A percentile compares a stretch with the other conserved stretches of the same genome.
These are phyloP conservation scores for Xerus rutilus DNA, from an alignment of 2,797 vertebrate genomes.

Conservation along the genomic window DNA sequence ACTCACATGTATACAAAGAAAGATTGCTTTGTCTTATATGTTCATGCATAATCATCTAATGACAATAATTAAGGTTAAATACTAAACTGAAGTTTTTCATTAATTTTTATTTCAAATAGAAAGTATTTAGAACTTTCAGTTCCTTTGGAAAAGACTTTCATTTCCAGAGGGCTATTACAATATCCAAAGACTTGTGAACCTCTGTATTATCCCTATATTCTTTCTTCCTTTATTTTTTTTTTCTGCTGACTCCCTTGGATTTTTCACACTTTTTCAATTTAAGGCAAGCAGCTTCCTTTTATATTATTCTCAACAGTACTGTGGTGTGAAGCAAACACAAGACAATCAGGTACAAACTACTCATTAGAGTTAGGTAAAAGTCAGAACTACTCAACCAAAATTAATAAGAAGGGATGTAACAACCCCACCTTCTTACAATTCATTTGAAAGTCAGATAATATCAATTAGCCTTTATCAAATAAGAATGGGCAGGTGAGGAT, in stretches of 20 bases:
- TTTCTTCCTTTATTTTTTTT: neutral
- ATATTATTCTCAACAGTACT: neutral
- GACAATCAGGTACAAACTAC: conserved; percentile 24
- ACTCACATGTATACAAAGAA: neutral
- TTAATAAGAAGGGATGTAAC: conserved; percentile 71
- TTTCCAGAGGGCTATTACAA: neutral
- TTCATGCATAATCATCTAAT: neutral
- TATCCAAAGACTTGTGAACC: neutral
- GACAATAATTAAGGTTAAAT: conserved; percentile 28
- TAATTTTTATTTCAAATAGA: neutral
- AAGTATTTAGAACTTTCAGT: neutral
- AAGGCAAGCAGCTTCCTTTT: conserved; percentile 34
- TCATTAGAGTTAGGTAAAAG: conserved; percentile 58
- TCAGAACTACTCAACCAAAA: conserved; percentile 58
- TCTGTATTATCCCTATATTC: neutral
- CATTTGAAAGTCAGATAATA: conserved; percentile 73
- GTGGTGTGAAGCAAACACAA: conserved; percentile 51
- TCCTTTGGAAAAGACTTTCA: neutral
- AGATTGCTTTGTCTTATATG: neutral
- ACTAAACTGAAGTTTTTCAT: neutral
- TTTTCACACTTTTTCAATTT: conserved; percentile 37
- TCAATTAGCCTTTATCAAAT: conserved; percentile 76
- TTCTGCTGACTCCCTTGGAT: neutral
- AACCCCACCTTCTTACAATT: conserved; percentile 54
- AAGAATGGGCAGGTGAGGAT: conserved; percentile 54